A percentile compares a stretch with the other conserved stretches of the same genome.
Conservation (phyloP, 2,113 vertebrate species). For the Grus americana region DNA sequence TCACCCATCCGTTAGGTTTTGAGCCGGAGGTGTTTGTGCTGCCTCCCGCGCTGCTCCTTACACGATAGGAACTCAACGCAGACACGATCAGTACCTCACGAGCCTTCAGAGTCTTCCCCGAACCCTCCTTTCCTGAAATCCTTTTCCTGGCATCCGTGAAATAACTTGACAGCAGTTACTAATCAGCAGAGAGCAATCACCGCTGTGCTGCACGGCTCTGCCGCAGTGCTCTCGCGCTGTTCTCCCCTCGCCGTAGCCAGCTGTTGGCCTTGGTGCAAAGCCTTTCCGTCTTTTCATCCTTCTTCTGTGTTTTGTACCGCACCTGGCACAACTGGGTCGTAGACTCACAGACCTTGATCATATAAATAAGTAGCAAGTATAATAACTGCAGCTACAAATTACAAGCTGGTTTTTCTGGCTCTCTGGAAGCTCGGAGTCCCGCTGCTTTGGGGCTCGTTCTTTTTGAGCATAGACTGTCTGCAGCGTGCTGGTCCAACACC, state of each 20-base stretch:
- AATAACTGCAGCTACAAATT: neutral
- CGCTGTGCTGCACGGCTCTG: neutral
- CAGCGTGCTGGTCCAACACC: neutral
- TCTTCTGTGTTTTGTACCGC: neutral
- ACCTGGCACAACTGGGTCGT: rapidly evolving
- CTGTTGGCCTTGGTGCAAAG: neutral
- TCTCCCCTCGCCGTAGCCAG: rapidly evolving
- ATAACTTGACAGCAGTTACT: neutral
- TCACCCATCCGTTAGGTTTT: rapidly evolving
- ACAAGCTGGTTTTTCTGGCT: neutral
- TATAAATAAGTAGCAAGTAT: neutral
- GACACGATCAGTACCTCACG: neutral
- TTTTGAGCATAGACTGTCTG: neutral
- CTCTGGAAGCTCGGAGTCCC: neutral
- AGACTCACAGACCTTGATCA: neutral
- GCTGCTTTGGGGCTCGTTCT: neutral
- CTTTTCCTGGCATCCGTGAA: neutral
- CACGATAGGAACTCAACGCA: neutral
- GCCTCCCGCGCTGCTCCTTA: neutral
- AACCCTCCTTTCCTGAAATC: neutral
- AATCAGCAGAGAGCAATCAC: neutral
- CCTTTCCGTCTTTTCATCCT: neutral
- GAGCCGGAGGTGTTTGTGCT: neutral
- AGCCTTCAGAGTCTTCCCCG: neutral
- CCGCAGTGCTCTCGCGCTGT: neutral